phyloP scores from a whole-genome alignment of 2,888 invertebrate genomes.

The Acanthosepion pharaonis region DNA sequence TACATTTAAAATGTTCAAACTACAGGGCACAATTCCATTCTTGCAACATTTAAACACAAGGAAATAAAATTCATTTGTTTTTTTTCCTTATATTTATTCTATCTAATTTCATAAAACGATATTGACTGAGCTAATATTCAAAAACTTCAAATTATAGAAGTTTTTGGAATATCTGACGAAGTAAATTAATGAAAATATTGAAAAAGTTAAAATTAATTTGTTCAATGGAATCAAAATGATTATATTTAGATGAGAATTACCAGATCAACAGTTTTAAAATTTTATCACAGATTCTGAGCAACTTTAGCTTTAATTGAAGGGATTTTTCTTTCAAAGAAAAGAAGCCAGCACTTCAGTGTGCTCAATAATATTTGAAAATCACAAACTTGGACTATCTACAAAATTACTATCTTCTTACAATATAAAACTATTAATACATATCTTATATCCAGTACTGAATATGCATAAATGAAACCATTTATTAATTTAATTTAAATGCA shows the following conservation, averaged over 20 bases:
- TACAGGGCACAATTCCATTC: not conserved
- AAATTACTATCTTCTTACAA: too few relatives aligned
- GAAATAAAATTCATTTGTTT: not conserved
- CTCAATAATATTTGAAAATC: not conserved
- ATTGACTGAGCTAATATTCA: not conserved
- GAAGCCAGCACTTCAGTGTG: not conserved
- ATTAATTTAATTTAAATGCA: too few relatives aligned
- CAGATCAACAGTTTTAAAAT: not conserved
- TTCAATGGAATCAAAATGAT: too few relatives aligned
- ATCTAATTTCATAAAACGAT: not conserved
- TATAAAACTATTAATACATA: too few relatives aligned
- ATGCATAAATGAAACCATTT: too few relatives aligned
- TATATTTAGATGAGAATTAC: not conserved
- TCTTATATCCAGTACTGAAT: too few relatives aligned
- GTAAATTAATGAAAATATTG: not conserved
- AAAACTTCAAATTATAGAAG: not conserved
- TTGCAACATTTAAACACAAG: constrained; percentile 17
- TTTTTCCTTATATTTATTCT: too few relatives aligned
- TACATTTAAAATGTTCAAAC: constrained; percentile 16
- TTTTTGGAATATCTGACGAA: not conserved
- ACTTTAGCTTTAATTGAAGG: not conserved
- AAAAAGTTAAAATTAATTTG: too few relatives aligned
- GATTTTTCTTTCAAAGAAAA: not conserved
- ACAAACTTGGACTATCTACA: not conserved
- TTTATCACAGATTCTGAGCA: not conserved